These are phyloP conservation scores for Meriones psammophilus DNA, from an alignment of 2,797 vertebrate genomes.

Conservation along the genomic window DNA sequence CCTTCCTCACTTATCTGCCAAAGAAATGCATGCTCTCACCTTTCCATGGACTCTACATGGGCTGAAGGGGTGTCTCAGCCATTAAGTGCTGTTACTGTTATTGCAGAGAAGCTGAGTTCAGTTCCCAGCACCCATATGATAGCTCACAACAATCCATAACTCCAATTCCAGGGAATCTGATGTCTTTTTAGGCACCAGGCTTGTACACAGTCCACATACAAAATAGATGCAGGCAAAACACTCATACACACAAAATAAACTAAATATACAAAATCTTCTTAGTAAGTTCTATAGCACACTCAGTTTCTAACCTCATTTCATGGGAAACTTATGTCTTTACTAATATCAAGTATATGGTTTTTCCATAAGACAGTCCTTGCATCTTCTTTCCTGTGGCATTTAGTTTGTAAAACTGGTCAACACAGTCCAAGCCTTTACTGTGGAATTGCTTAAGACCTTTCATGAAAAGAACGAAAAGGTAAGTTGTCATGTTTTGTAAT, in stretches of 20 bases:
- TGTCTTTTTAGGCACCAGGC: not conserved
- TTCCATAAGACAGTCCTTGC: not conserved
- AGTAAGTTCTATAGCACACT: not conserved
- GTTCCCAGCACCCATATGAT: not conserved
- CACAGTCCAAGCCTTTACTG: not conserved
- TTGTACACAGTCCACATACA: not conserved
- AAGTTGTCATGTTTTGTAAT: not conserved
- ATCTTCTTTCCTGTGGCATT: not conserved
- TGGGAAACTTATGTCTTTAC: not conserved
- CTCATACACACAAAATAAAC: not conserved
- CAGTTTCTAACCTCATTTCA: conserved; percentile 50
- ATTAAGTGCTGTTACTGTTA: not conserved
- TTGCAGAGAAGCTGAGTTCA: not conserved
- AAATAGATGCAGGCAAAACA: not conserved
- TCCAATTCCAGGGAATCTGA: not conserved
- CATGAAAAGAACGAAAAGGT: not conserved
- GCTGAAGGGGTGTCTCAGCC: not conserved
- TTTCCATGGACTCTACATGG: not conserved
- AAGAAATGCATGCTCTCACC: not conserved
- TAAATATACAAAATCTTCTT: not conserved
- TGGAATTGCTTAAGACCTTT: not conserved
- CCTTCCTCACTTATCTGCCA: not conserved
- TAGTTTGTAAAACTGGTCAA: conserved; percentile 27
- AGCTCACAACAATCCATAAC: not conserved
- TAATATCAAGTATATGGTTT: conserved; percentile 33